Base-by-base conservation (phyloP, 2,113 vertebrate genomes). In the Callopanchax toddi region DNA sequence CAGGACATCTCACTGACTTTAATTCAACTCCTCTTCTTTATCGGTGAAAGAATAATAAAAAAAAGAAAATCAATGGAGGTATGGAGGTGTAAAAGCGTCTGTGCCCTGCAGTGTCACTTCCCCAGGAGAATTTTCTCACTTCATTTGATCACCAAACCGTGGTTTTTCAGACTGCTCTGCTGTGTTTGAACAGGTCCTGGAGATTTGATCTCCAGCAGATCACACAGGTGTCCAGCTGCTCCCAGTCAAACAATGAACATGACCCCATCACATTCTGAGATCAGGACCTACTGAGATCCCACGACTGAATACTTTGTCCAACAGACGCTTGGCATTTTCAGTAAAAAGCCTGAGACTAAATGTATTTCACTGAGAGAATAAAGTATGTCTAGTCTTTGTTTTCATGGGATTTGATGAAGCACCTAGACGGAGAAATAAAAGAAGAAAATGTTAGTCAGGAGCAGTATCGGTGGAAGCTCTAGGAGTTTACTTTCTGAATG, bases 221-320 rank as follows among this genome's bases (percentile, higher is more conserved):
- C 65, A 57, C 64, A 75, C 82, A 82, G 79, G 83, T 82, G 64
- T 77, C 82, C 81, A 78, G 74, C 78, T 78, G 74, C 77, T 79
- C 17, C 49, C 59, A 39, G 40, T 78, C 65, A 39, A 67, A 85
- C 64, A 83, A 55, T 60, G 25, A 74, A 26, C 55, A 5, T 5
- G 45, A 74, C 20, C 53, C 34, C n/a, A 29, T 78, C 59, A 17
- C 34, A 22, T 25, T 36, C 17, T 48, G 49, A 52, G 63, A 34
- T 26, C 32, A 61, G 54, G 32, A 67, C 56, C 69, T 34, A 2
- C 34, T 50, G 54, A 59, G 50, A 79, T 49, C 51, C 17, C 42
- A 34, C 15, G 25, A 48, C 48, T 36, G 6, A 16, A 7, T 25
- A 16, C 45, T 60, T 42, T 60, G 39, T n/a, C 32, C 23, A 60